Evolutionary conservation across 2,113 vertebrate genomes (phyloP).

Genomic region (Scortum barcoo): DNA sequence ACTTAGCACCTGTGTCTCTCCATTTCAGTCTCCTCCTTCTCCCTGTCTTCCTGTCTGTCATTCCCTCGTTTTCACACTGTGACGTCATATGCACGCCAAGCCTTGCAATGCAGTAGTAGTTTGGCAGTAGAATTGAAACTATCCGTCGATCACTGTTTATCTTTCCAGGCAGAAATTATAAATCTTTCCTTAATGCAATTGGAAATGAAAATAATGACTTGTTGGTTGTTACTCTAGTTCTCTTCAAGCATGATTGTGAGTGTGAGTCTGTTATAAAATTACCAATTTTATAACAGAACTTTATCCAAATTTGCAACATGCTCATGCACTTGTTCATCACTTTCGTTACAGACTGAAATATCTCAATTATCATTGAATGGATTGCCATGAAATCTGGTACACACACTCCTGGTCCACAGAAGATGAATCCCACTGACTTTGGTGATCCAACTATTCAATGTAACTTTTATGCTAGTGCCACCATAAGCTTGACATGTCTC

Average conservation of each 20-base stretch:
- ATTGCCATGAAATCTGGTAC: neutral
- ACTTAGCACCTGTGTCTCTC: slow-evolving; percentile 63
- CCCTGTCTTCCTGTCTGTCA: slow-evolving; percentile 19
- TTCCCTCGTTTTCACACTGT: neutral
- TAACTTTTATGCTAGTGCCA: too few relatives aligned
- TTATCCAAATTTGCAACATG: neutral
- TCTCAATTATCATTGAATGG: neutral
- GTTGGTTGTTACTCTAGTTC: too few relatives aligned
- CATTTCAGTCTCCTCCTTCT: slow-evolving; percentile 30
- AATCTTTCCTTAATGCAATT: too few relatives aligned
- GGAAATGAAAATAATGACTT: too few relatives aligned
- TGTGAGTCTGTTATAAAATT: too few relatives aligned
- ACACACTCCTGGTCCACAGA: neutral
- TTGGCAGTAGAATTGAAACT: neutral
- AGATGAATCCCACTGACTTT: too few relatives aligned
- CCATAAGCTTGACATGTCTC: neutral
- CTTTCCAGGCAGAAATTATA: too few relatives aligned
- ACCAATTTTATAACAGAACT: neutral
- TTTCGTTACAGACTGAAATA: neutral
- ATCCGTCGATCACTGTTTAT: neutral
- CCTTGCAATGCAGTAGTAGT: neutral
- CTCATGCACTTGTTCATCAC: neutral
- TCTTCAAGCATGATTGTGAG: too few relatives aligned
- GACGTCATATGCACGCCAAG: neutral
- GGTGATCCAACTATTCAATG: too few relatives aligned